Percentiles rank a stretch among this genome's conserved stretches.
These are phyloP conservation scores for Steinernema khuongi DNA, from an alignment of 1,140 invertebrate genomes.

Conservation along the genomic window DNA sequence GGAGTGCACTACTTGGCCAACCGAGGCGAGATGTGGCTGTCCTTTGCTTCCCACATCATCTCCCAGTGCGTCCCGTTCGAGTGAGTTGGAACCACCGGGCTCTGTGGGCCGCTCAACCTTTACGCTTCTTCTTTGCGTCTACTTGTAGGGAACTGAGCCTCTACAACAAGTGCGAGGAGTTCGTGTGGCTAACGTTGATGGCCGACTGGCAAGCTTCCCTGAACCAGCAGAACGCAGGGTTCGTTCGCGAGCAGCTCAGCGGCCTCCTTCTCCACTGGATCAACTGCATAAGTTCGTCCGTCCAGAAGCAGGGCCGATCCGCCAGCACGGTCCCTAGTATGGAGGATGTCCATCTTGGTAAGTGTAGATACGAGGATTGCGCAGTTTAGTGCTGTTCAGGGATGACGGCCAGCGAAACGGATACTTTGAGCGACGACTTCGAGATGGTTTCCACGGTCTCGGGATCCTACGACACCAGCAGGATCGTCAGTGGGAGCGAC, in stretches of 20 bases:
- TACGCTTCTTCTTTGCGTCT: slow-evolving; percentile 3
- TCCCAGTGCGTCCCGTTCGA: slow-evolving; percentile 25
- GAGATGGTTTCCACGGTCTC: slow-evolving; percentile 18
- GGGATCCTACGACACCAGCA: slow-evolving; percentile 19
- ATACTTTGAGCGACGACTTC: slow-evolving; percentile 13
- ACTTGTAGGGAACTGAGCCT: slow-evolving; percentile 25
- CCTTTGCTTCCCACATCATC: slow-evolving; percentile 28
- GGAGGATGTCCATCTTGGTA: slow-evolving; percentile 18
- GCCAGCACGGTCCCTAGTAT: slow-evolving; percentile 27
- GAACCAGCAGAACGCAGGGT: slow-evolving; percentile 9
- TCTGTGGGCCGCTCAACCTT: no score
- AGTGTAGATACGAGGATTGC: neutral
- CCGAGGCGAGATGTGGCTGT: slow-evolving; percentile 27
- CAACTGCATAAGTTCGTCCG: slow-evolving; percentile 22
- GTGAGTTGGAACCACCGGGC: slow-evolving; percentile 19
- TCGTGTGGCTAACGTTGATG: slow-evolving; percentile 21
- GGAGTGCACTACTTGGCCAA: neutral
- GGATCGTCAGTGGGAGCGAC: neutral
- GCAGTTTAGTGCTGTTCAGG: slow-evolving; percentile 3
- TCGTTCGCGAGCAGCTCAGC: neutral
- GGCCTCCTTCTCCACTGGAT: slow-evolving; percentile 21
- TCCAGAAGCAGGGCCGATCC: slow-evolving; percentile 25
- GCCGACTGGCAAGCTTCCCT: slow-evolving; percentile 25
- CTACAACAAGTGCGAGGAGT: slow-evolving; percentile 24
- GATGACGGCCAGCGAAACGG: neutral